Base-by-base conservation (phyloP, 2,797 vertebrate genomes). In the Morus bassanus region DNA sequence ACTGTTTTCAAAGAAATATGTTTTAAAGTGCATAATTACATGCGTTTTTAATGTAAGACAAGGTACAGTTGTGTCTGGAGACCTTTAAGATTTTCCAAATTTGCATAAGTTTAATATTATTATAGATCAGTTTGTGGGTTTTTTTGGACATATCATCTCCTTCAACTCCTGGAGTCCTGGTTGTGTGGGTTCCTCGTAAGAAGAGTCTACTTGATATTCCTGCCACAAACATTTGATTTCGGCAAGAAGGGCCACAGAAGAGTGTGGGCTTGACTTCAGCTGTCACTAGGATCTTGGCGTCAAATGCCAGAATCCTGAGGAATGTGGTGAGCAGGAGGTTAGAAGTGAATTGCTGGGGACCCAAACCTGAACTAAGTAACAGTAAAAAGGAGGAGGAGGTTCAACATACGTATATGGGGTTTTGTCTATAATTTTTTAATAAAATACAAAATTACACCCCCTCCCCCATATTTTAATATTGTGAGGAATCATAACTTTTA, bases 101-200 rank as follows among this genome's bases (percentile, higher is more conserved):
- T 70, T 75, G 6, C 37, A 39, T 43, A 28, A 67, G 11, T 78
- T 69, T 78, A 46, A 92, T 85, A 90, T 77, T 31, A 37, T 23
- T 45, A 4, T 31, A 75, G 45, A 60, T 61, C 4, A 61, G 7
- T 46, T 46, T 69, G 25, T 56, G 13, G 2, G 0, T 0, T 30
- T 51, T 51, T 88, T 82, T 64, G 2, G 13, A 18, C 18, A 37
- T 19, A 63, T 27, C 15, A 7, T 41, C 35, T 54, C 39, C 50
- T 84, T 94, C 16, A 45, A 0, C 14, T 78, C 21, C 30, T 50
- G 41, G 33, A 68, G 18, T 64, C 19, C 33, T 86, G 19, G 4
- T 30, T 78, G 9, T 72, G 45, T 72, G 50, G 5, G 2, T 57
- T 92, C 41, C 18, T 82, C 8, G 0, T 65, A 31, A 68, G 23